These are phyloP conservation scores for Lithobates sylvaticus DNA, from an alignment of 2,797 vertebrate genomes.

Conservation along the genomic window DNA sequence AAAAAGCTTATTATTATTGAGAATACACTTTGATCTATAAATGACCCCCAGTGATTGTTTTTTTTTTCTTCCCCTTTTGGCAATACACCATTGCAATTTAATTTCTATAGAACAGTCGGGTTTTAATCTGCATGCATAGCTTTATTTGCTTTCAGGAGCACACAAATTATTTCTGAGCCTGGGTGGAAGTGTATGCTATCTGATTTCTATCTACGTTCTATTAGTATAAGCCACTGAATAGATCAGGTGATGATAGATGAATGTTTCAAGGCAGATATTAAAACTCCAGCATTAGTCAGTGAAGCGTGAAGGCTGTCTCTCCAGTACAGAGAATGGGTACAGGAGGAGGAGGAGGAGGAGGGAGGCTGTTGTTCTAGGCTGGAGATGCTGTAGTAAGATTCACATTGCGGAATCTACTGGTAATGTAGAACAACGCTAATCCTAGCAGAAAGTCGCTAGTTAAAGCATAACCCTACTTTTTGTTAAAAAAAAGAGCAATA, in stretches of 20 bases:
- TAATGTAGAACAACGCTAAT: neutral
- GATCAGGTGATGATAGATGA: conserved; percentile 58
- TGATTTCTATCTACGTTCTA: conserved; percentile 53
- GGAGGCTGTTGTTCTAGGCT: conserved; percentile 29
- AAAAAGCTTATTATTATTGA: conserved; percentile 26
- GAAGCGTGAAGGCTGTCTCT: conserved; percentile 57
- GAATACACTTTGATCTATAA: conserved; percentile 46
- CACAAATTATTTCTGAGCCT: conserved; percentile 50
- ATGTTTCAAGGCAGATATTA: conserved; percentile 55
- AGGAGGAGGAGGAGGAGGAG: conserved; percentile 24
- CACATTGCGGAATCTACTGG: conserved; percentile 18
- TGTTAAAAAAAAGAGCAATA: too few relatives aligned
- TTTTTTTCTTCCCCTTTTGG: conserved; percentile 12
- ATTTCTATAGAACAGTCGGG: conserved; percentile 20
- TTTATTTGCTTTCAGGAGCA: conserved; percentile 30
- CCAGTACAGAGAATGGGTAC: conserved; percentile 28
- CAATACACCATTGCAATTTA: conserved; percentile 23
- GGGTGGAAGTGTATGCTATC: conserved; percentile 48
- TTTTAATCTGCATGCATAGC: conserved; percentile 47
- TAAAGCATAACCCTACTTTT: neutral
- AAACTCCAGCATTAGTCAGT: conserved; percentile 48
- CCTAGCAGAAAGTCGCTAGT: neutral
- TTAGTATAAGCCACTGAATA: conserved; percentile 55
- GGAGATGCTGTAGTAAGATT: conserved; percentile 30
- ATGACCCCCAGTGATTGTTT: conserved; percentile 17